Conservation (phyloP, 2,888 invertebrate species). For the Allolobophora icterica region DNA sequence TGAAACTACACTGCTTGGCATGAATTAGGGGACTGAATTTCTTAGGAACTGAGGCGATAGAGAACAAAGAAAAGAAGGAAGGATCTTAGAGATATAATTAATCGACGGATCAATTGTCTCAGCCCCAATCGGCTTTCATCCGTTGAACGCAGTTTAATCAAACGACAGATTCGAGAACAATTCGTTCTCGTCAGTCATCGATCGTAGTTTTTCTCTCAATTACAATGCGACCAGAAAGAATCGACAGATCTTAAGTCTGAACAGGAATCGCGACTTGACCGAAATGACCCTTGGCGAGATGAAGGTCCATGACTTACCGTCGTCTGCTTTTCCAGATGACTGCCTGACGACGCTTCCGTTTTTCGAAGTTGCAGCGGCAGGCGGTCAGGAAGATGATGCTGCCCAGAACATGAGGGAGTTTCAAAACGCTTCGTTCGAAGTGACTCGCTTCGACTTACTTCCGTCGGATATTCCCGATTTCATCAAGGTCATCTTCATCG, state of each 20-base stretch:
- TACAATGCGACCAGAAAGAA: neutral
- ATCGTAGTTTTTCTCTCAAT: no score
- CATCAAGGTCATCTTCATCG: conserved; percentile 5
- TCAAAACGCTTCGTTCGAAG: neutral
- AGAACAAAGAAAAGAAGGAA: neutral
- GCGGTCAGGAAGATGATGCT: neutral
- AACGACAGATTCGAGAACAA: neutral
- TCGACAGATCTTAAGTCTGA: neutral
- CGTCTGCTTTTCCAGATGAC: neutral
- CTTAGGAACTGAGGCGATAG: neutral
- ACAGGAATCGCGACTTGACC: neutral
- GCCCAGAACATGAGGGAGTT: neutral
- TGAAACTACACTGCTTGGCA: neutral
- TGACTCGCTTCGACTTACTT: neutral
- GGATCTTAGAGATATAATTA: neutral
- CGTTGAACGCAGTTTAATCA: neutral
- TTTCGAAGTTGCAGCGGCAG: neutral
- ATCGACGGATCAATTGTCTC: neutral
- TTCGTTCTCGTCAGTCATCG: neutral
- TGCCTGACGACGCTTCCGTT: neutral
- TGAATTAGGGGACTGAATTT: neutral
- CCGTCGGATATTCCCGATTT: neutral
- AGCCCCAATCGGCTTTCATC: neutral
- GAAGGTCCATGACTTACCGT: neutral
- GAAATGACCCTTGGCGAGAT: neutral